phyloP scores from a whole-genome alignment of 1,140 invertebrate species.

The Drosophila murphyi region DNA sequence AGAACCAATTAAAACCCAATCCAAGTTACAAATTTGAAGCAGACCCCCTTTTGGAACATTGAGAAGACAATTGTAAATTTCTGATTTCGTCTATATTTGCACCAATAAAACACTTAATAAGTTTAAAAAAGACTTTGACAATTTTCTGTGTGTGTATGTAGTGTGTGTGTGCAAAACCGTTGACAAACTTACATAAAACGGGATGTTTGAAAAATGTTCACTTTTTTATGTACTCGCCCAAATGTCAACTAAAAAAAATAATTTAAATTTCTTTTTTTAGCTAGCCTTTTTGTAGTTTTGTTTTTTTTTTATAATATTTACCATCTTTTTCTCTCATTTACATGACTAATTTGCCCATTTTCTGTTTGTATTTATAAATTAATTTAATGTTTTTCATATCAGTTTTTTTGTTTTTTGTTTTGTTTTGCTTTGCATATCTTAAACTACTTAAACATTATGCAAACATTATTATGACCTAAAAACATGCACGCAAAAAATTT shows the following conservation, averaged over 20 bases:
- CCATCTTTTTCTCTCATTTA: constrained; percentile 37
- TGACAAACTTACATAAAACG: neutral
- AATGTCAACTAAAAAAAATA: neutral
- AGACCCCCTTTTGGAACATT: no score
- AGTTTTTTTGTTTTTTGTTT: constrained; percentile 24
- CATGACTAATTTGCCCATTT: constrained; percentile 66
- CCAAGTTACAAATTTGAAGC: no score
- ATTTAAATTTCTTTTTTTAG: neutral
- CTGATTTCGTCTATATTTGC: neutral
- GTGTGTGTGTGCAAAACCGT: neutral
- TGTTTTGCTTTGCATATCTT: constrained; percentile 39
- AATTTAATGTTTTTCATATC: constrained; percentile 65
- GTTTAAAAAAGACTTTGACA: constrained; percentile 1
- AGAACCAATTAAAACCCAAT: no score
- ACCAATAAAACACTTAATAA: constrained; percentile 2
- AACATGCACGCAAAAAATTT: constrained; percentile 56
- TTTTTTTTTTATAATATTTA: neutral
- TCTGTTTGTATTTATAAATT: constrained; percentile 58
- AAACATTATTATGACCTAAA: constrained; percentile 69
- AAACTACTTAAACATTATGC: constrained; percentile 76
- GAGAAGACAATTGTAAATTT: neutral
- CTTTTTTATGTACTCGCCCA: neutral
- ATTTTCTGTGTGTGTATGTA: neutral
- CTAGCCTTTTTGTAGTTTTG: neutral
- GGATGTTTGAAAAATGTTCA: neutral